A percentile compares a stretch with the other conserved stretches of the same genome.
phyloP scores from a whole-genome alignment of 2,888 invertebrate genomes.

The Agrypnus murinus region DNA sequence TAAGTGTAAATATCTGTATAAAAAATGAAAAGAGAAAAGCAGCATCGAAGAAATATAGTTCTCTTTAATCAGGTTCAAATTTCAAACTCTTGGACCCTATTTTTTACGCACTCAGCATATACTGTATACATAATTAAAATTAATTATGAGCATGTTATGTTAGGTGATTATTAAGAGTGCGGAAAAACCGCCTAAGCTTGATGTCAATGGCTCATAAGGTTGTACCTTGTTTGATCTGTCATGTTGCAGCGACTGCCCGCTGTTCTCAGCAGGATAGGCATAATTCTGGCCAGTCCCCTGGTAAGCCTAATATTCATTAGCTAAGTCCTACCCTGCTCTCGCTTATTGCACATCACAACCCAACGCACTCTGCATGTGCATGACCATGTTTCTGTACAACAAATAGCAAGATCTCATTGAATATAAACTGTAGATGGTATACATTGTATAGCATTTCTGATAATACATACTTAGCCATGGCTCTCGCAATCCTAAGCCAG shows the following conservation, averaged over 20 bases:
- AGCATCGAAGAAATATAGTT: too few species aligned
- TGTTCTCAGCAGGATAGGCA: slow-evolving; percentile 96
- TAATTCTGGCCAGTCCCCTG: slow-evolving; percentile 96
- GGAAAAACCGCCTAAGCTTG: slow-evolving; percentile 50
- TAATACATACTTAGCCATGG: too few species aligned
- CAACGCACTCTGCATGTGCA: slow-evolving; percentile 37
- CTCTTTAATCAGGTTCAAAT: too few species aligned
- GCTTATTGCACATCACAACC: slow-evolving; percentile 42
- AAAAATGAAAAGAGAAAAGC: too few species aligned
- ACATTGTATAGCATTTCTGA: too few species aligned
- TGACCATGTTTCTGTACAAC: slow-evolving; percentile 30
- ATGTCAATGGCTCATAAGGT: slow-evolving; percentile 63
- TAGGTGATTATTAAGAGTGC: slow-evolving; percentile 44
- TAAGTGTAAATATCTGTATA: too few species aligned
- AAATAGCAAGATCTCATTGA: too few species aligned
- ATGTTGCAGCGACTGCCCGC: slow-evolving; percentile 94
- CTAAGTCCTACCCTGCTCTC: slow-evolving; percentile 50
- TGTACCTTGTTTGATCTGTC: slow-evolving; percentile 75
- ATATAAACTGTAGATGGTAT: too few species aligned
- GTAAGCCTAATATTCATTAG: slow-evolving; percentile 78
- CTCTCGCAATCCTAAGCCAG: slow-evolving; percentile 12
- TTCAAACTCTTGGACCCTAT: too few species aligned
- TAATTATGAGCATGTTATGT: slow-evolving; percentile 42
- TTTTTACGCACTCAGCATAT: too few species aligned
- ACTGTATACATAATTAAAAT: slow-evolving; percentile 18